phyloP scores from a whole-genome alignment of 2,113 vertebrate genomes.

The Picathartes gymnocephalus region DNA sequence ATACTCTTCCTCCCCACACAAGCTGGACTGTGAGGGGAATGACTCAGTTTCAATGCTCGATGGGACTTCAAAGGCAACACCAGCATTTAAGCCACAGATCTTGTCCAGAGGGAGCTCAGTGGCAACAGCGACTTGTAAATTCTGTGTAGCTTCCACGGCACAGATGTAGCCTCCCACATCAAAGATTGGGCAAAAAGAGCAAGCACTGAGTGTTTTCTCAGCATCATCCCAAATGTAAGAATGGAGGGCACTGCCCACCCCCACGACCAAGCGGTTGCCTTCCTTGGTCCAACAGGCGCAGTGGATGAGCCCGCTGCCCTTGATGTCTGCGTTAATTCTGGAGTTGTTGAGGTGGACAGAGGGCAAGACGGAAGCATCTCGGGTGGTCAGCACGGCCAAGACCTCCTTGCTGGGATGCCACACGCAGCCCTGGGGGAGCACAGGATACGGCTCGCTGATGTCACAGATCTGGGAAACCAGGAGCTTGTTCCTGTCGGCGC shows the following conservation, averaged over 20 bases:
- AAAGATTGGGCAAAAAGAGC: slow-evolving; percentile 85
- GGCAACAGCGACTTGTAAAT: slow-evolving; percentile 81
- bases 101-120: slow-evolving; percentile 92
- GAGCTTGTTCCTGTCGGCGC: slow-evolving; percentile 83
- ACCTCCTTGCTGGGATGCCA: slow-evolving; percentile 88
- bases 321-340: slow-evolving; percentile 79
- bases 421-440: slow-evolving; percentile 86
- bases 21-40: slow-evolving; percentile 49
- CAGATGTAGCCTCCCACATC: slow-evolving; percentile 84
- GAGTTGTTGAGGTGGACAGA: slow-evolving; percentile 80
- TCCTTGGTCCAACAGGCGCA: slow-evolving; percentile 95
- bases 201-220: slow-evolving; percentile 81
- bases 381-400: slow-evolving; percentile 81
- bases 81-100: slow-evolving; percentile 86
- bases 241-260: slow-evolving; percentile 84
- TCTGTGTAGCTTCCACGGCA: slow-evolving; percentile 78
- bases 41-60: not conserved
- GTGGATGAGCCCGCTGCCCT: slow-evolving; percentile 79
- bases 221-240: slow-evolving; percentile 91
- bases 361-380: slow-evolving; percentile 81
- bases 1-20: slow-evolving; percentile 62
- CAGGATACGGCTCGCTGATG: slow-evolving; percentile 81
- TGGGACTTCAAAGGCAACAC: slow-evolving; percentile 75
- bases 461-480: slow-evolving; percentile 87
- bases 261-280: slow-evolving; percentile 87